Evolutionary conservation across 1,140 invertebrate species (phyloP).

Genomic region (Cherax quadricarinatus): DNA sequence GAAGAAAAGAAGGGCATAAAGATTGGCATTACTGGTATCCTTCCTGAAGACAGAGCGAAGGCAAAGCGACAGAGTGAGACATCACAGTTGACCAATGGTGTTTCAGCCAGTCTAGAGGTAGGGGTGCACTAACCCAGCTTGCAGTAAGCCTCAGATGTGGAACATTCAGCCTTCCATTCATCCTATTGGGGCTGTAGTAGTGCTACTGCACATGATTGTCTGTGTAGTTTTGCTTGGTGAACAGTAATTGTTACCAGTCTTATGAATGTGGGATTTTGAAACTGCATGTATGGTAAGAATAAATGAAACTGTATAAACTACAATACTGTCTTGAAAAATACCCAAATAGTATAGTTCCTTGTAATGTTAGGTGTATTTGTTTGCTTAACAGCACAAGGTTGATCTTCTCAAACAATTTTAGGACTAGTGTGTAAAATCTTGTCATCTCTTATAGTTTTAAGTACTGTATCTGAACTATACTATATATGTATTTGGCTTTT

Average conservation of each 20-base stretch:
- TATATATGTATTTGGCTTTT: not conserved
- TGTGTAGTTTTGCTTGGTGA: constrained; percentile 1
- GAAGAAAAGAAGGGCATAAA: constrained; percentile 71
- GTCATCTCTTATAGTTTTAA: not conserved
- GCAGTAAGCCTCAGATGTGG: not conserved
- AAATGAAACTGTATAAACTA: not conserved
- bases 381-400: not conserved
- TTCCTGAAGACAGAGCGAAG: constrained; percentile 63
- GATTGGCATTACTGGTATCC: constrained; percentile 72
- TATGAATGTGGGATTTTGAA: not conserved
- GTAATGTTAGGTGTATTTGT: not conserved
- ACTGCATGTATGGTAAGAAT: not conserved
- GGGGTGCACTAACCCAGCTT: constrained; percentile 53
- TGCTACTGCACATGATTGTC: not conserved
- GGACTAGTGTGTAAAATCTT: not conserved
- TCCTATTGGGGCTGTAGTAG: not conserved
- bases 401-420: not conserved
- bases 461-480: too few relatives aligned
- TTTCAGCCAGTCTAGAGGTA: constrained; percentile 70
- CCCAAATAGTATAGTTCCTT: constrained; percentile 1
- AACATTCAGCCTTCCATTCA: not conserved
- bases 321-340: not conserved
- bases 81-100: constrained; percentile 66
- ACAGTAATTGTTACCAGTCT: not conserved
- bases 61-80: constrained; percentile 46